phyloP scores from a whole-genome alignment of 2,113 vertebrate genomes.

The Sander vitreus region DNA sequence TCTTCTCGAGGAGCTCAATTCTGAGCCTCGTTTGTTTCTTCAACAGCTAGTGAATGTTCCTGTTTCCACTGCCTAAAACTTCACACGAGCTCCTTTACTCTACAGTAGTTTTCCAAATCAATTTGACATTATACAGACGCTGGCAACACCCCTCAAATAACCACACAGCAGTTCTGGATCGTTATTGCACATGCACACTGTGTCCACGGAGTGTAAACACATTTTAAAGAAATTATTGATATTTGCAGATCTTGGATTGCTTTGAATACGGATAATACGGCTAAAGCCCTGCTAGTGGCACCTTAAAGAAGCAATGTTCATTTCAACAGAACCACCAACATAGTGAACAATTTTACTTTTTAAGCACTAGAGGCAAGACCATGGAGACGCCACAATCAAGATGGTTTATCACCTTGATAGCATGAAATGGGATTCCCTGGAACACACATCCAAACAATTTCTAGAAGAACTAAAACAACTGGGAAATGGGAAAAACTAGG shows the following conservation, averaged over 20 bases:
- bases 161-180: conserved; percentile 19
- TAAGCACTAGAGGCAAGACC: background rate
- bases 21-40: conserved; percentile 26
- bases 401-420: background rate
- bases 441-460: too few species aligned
- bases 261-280: background rate
- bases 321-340: background rate
- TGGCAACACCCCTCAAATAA: conserved; percentile 3
- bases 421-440: background rate
- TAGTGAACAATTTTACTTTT: background rate
- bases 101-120: conserved; percentile 19
- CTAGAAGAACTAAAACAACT: too few species aligned
- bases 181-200: background rate
- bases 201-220: conserved; percentile 23
- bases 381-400: background rate
- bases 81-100: conserved; percentile 17
- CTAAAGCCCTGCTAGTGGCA: background rate
- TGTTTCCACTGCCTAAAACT: conserved; percentile 13
- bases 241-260: background rate
- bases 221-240: conserved; percentile 12
- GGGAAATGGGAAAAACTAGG: too few species aligned
- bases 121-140: conserved; percentile 44
- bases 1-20: conserved; percentile 11
- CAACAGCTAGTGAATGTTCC: conserved; percentile 12
- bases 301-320: background rate